Conservation (phyloP, 2,113 vertebrate genomes). For the Isichthys henryi region DNA sequence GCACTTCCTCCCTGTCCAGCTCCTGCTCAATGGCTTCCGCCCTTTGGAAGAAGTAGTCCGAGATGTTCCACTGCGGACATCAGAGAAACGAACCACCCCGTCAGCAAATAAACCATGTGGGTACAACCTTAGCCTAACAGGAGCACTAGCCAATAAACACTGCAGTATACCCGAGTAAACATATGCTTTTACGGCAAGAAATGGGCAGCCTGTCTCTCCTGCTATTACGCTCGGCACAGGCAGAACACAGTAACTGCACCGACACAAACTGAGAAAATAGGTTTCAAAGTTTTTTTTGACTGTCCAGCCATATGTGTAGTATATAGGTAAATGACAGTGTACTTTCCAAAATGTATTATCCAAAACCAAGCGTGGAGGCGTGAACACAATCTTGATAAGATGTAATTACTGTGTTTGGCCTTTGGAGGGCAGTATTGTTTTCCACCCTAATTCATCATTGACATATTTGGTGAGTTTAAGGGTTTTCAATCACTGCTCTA, state of each 20-base stretch:
- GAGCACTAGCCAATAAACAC: neutral
- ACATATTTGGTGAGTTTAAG: neutral
- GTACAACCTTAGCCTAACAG: neutral
- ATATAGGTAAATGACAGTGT: too few species aligned
- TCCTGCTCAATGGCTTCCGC: slow-evolving; percentile 91
- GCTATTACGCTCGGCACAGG: neutral
- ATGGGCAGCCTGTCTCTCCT: neutral
- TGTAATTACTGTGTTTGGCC: neutral
- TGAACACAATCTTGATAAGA: neutral
- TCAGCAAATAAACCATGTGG: neutral
- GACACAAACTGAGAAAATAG: neutral
- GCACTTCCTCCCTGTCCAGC: slow-evolving; percentile 80
- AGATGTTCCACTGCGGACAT: slow-evolving; percentile 91
- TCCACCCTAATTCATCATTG: neutral
- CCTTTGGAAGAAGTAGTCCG: slow-evolving; percentile 98
- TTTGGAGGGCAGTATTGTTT: neutral
- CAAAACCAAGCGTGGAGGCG: too few species aligned
- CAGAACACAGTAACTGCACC: neutral
- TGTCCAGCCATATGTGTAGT: too few species aligned
- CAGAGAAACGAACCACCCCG: slow-evolving; percentile 8
- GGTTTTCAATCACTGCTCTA: neutral
- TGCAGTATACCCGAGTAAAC: neutral
- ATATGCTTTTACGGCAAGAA: neutral
- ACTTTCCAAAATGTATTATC: neutral
- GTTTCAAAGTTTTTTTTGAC: neutral